Base-by-base conservation (phyloP, 2,113 vertebrate genomes). In the Rana temporaria region DNA sequence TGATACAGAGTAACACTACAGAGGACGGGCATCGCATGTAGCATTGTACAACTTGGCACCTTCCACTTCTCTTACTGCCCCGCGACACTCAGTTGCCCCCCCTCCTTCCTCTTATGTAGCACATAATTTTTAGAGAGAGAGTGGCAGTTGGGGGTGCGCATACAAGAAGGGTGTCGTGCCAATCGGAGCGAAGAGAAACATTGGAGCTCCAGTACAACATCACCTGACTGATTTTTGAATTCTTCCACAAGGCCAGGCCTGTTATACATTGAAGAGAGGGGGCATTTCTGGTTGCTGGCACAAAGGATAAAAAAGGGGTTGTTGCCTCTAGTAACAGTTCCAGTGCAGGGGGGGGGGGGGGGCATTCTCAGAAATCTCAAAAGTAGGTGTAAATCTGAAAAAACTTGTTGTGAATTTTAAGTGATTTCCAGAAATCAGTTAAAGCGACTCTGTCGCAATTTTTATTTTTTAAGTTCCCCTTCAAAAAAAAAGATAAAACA, bases 41-140 rank as follows among this genome's bases (percentile, higher is more conserved):
- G 97, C 97, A 98, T 96, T 94, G 93, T 97, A 96, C 96, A 98
- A 97, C 96, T 97, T 97, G 95, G 96, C 96, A 91, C 93, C 95
- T 94, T 90, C 94, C 96, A 95, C 95, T 96, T 95, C 92, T 93
- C 95, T 94, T 95, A 96, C 96, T 97, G 96, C 96, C 96, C 42
- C 12, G 42, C 9, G 9, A 48, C 1, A 3, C 42, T 38, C 42
- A 9, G 42, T 2, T 8, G 95, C 96, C 95, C 92, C 95, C 92
- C 95, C 95, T 95, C 84, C 78, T 95, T 89, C 93, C 95, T 88
- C 87, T 57, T 90, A 95, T 98, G 96, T 98, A 98, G 97, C 97
- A 98, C 93, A 96, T 96, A 97, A 96, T 8, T 66, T 73, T 73
- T 73, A 73, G 79, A 73, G 59, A 30, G 79, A 73, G 59, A 30